Base-by-base conservation (phyloP, 2,113 vertebrate species). In the Benitochromis conjunctus region DNA sequence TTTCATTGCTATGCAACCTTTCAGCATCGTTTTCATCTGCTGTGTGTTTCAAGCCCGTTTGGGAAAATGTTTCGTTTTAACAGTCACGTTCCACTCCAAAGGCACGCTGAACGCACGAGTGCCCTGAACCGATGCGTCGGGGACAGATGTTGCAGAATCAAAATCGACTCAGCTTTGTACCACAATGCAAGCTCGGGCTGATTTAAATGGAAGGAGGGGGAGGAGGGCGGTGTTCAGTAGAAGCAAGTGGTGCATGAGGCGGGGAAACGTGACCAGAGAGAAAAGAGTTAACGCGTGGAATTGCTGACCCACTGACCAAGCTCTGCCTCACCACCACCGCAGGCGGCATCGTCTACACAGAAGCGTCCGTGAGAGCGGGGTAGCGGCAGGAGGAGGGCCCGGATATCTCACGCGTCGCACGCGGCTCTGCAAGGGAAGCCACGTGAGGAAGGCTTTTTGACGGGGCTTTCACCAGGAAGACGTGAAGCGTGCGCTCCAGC, bases 231-330 rank as follows among this genome's bases (percentile, higher is more conserved):
- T 62, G 46, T 60, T 79, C 53, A 13, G 6, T 34, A 36, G 71
- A 76, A 64, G 62, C 51, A 36, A 71, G 46, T 81, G 16, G 53
- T 62, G 62, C 95, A 96, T 94, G 93, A 91, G 93, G 92, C 89
- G 83, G 71, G 66, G 80, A 95, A 95, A 97, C 95, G 96, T 96
- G 96, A 96, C 92, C 82, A 80, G 88, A 55, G 82, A 81, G 57
- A 21, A 54, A 81, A 55, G 78, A 86, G 85, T 91, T 60, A 88
- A 92, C 78, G 82, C 87, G 82, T 82, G 82, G 87, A 95, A 95
- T 94, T 86, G 89, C 93, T 96, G 96, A 97, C 96, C 96, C 95
- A 96, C 96, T 96, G 96, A 97, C 96, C 96, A 96, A 88, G 82
- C 95, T 91, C 92, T 94, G 87, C 87, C 92, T 91, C 92, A 85